Conservation (phyloP, 2,888 invertebrate species). For the Scaptodrosophila latifasciaeformis region DNA sequence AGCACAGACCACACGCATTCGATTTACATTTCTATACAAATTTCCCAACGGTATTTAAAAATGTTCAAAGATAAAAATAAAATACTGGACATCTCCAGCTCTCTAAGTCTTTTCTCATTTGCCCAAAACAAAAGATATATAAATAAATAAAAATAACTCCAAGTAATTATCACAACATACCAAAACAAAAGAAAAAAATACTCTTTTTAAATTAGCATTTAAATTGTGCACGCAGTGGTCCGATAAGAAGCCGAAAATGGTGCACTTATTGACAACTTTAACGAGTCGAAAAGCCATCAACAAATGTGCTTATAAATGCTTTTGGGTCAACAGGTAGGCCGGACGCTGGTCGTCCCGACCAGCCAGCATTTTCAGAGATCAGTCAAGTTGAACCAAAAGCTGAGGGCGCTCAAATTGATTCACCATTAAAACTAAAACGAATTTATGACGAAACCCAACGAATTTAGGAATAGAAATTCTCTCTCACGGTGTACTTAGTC, state of each 20-base stretch:
- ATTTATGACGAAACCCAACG: no score
- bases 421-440: no score
- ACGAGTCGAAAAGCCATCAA: conserved; percentile 43
- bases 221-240: conserved; percentile 44
- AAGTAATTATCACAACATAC: conserved; percentile 61
- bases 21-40: conserved; percentile 62
- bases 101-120: neutral
- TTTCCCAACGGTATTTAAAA: conserved; percentile 60
- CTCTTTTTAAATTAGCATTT: conserved; percentile 53
- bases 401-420: conserved; percentile 1
- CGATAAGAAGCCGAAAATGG: conserved; percentile 62
- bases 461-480: no score
- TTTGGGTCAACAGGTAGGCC: conserved; percentile 33
- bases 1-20: no score
- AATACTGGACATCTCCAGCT: no score
- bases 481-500: no score
- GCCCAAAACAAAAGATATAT: neutral
- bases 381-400: conserved; percentile 17
- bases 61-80: conserved; percentile 31
- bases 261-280: conserved; percentile 70
- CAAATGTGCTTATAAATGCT: conserved; percentile 55
- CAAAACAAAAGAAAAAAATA: conserved; percentile 50
- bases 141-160: conserved; percentile 40
- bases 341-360: neutral
- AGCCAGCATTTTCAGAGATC: conserved; percentile 6